Conservation (phyloP, 2,888 invertebrate species). For the Salticus scenicus region DNA sequence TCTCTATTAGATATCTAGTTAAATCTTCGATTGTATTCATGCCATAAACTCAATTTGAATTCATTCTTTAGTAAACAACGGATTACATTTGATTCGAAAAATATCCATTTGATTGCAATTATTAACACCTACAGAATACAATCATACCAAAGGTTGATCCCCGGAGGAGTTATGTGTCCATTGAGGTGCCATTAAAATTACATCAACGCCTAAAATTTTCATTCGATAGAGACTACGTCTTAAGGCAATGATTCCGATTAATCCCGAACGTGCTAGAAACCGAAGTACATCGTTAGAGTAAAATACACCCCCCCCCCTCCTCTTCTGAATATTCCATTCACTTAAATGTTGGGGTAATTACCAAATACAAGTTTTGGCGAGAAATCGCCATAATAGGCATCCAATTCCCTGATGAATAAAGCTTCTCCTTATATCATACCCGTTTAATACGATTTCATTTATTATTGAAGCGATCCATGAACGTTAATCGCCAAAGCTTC, state of each 20-base stretch:
- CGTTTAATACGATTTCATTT: slow-evolving; percentile 65
- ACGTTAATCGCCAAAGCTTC: slow-evolving; percentile 61
- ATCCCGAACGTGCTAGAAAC: slow-evolving; percentile 61
- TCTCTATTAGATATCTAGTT: too few relatives aligned
- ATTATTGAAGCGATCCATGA: slow-evolving; percentile 60
- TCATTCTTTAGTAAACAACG: background rate
- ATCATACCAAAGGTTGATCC: slow-evolving; percentile 2
- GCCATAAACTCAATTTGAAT: background rate
- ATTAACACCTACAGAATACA: background rate
- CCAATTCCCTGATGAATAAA: slow-evolving; percentile 46
- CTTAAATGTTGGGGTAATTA: slow-evolving; percentile 60
- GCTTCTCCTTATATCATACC: slow-evolving; percentile 24
- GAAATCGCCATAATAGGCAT: slow-evolving; percentile 61
- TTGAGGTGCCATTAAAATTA: slow-evolving; percentile 51
- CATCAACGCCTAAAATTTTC: slow-evolving; percentile 48
- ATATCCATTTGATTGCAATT: background rate
- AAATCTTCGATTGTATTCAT: too few relatives aligned
- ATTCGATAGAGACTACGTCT: slow-evolving; percentile 20
- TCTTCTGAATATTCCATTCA: slow-evolving; percentile 63
- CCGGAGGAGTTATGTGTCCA: slow-evolving; percentile 1
- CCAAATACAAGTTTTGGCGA: slow-evolving; percentile 53
- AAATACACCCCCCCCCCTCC: background rate
- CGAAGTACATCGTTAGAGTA: slow-evolving; percentile 57
- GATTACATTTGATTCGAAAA: slow-evolving; percentile 4
- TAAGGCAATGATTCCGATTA: slow-evolving; percentile 50